Conservation (phyloP, 2,113 vertebrate species). For the Rhegmatorhina hoffmannsi region DNA sequence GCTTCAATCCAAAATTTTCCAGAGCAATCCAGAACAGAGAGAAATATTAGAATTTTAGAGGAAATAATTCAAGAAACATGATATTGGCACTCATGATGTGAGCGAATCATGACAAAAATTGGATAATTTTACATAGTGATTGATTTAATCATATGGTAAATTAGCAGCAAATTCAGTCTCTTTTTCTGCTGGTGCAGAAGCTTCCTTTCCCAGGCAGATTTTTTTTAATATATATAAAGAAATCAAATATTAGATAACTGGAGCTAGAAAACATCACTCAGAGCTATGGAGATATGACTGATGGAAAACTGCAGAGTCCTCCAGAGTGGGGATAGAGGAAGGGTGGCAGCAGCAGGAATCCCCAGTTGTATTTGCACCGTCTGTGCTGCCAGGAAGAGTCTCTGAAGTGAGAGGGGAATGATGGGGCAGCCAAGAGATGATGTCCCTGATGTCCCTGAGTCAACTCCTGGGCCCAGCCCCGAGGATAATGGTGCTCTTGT, state of each 20-base stretch:
- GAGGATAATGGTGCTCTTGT: neutral
- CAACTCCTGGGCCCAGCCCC: neutral
- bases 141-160: neutral
- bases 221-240: neutral
- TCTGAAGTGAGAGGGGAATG: neutral
- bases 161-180: neutral
- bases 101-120: rapidly evolving
- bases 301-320: neutral
- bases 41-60: neutral
- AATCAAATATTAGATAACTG: neutral
- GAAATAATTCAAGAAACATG: neutral
- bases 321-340: neutral
- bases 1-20: neutral
- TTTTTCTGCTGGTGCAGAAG: neutral
- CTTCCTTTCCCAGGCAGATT: neutral
- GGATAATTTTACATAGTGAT: neutral
- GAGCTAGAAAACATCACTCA: neutral
- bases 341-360: neutral
- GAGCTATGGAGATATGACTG: neutral
- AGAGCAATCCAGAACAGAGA: neutral
- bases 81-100: neutral
- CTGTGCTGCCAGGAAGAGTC: neutral
- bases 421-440: neutral
- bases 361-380: neutral
- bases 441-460: neutral